A percentile compares a stretch with the other conserved stretches of the same genome.
Conservation (phyloP, 35 echinoderm and acorn worm genomes). For the Lytechinus variegatus region DNA sequence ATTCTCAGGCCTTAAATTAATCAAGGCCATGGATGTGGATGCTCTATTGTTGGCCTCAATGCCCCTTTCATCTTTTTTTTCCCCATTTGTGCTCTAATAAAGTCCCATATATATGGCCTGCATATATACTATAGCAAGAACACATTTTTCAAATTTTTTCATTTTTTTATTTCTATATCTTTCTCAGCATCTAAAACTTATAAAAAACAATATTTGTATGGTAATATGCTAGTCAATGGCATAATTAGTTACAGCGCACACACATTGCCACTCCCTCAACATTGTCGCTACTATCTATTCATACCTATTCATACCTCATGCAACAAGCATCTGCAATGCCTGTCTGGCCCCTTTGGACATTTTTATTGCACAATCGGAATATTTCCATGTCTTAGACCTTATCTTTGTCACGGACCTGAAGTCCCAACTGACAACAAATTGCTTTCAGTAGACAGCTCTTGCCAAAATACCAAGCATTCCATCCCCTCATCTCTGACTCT, state of each 20-base stretch:
- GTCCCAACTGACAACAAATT: constrained; percentile 27
- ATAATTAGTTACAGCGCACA: neutral
- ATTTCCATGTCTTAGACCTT: constrained; percentile 11
- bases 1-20: too few relatives aligned
- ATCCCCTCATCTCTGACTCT: neutral
- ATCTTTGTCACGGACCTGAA: neutral
- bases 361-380: constrained; percentile 6
- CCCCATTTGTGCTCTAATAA: too few relatives aligned
- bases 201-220: neutral
- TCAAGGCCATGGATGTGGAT: too few relatives aligned
- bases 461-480: constrained; percentile 32
- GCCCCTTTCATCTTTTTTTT: too few relatives aligned
- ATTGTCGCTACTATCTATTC: neutral
- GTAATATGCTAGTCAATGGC: neutral
- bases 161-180: neutral
- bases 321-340: neutral
- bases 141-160: too few relatives aligned
- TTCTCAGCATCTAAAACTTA: neutral
- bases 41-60: too few relatives aligned
- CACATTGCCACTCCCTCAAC: neutral
- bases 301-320: neutral
- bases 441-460: constrained; percentile 12
- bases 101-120: too few relatives aligned
- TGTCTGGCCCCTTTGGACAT: neutral
- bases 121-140: too few relatives aligned